A percentile compares a stretch with the other conserved stretches of the same genome.
Evolutionary conservation across 2,888 invertebrate genomes (phyloP).

Genomic region (Heliconius ismenius): DNA sequence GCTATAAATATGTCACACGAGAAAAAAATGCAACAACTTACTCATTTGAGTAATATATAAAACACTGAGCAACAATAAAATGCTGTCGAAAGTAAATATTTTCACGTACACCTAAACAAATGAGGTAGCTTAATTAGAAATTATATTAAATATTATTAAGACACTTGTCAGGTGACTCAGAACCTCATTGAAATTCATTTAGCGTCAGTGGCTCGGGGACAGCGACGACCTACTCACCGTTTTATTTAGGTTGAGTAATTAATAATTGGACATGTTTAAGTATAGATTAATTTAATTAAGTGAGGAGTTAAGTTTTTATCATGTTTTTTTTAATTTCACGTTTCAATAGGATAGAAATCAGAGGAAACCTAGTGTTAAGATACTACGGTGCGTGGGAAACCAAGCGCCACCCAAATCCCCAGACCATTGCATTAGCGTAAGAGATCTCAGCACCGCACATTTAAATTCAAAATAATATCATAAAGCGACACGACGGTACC

Average conservation of each 20-base stretch:
- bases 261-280: conserved; percentile 34
- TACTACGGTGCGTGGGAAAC: background rate
- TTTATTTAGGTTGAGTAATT: conserved; percentile 39
- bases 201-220: conserved; percentile 20
- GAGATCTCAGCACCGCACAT: too few species aligned
- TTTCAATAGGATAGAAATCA: background rate
- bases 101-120: conserved; percentile 6
- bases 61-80: background rate
- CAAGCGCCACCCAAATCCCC: too few species aligned
- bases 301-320: background rate
- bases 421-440: too few species aligned
- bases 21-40: background rate
- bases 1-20: background rate
- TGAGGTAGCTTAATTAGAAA: conserved; percentile 12
- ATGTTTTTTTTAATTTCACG: background rate
- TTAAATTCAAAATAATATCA: too few species aligned
- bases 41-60: background rate
- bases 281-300: conserved; percentile 18
- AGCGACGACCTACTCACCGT: conserved; percentile 25
- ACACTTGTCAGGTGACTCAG: conserved; percentile 26
- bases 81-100: background rate
- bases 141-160: conserved; percentile 23
- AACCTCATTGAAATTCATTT: conserved; percentile 38
- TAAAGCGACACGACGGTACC: too few species aligned
- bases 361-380: background rate